phyloP scores from a whole-genome alignment of 2,888 invertebrate genomes.

The Tupiocoris notatus region DNA sequence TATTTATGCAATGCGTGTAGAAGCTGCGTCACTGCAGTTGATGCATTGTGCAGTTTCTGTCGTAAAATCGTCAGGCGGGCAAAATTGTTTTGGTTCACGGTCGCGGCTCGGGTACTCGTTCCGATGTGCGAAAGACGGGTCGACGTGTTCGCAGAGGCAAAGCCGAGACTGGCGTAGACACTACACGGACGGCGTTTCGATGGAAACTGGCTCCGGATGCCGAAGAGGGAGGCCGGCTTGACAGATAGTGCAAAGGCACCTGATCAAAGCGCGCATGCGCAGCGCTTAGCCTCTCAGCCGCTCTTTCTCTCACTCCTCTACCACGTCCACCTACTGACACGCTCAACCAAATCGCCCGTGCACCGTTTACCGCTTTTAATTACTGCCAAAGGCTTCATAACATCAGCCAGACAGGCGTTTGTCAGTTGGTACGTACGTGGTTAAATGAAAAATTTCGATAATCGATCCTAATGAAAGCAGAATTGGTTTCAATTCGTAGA shows the following conservation, averaged over 20 bases:
- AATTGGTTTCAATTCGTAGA: too few relatives aligned
- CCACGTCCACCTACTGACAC: neutral
- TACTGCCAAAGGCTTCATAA: slow-evolving; percentile 16
- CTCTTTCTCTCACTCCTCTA: neutral
- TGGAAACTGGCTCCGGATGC: neutral
- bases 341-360: neutral
- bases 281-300: neutral
- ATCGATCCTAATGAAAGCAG: too few relatives aligned
- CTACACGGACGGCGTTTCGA: neutral
- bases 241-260: slow-evolving; percentile 1
- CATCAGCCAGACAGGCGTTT: neutral
- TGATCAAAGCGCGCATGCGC: slow-evolving; percentile 7
- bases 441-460: too few relatives aligned
- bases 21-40: neutral
- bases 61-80: too few relatives aligned
- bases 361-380: slow-evolving; percentile 17
- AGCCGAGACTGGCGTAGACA: slow-evolving; percentile 4
- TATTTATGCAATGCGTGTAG: neutral
- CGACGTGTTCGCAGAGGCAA: neutral
- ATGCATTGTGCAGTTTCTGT: neutral
- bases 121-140: neutral
- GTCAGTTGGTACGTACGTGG: neutral
- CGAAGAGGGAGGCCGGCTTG: slow-evolving; percentile 8
- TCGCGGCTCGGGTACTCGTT: neutral
- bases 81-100: neutral